Evolutionary conservation across 2,888 invertebrate species (phyloP).

Genomic region (Odontomyia ornata): DNA sequence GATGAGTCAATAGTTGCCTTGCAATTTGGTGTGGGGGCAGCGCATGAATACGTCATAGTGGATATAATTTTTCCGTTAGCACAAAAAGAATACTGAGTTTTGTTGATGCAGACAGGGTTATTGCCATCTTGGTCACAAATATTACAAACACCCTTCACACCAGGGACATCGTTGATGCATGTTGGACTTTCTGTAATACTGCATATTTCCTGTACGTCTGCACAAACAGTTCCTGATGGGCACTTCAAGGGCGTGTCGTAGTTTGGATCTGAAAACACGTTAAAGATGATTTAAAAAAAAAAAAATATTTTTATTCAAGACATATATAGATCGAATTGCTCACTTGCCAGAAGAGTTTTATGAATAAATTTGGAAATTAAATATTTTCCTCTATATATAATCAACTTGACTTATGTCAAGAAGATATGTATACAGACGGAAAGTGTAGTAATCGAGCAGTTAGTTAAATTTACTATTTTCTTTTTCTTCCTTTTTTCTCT

Average conservation of each 20-base stretch:
- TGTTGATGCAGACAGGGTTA: neutral
- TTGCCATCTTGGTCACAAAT: neutral
- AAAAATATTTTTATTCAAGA: no score
- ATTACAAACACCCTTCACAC: neutral
- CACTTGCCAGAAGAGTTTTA: no score
- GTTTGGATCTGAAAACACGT: neutral
- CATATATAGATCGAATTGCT: no score
- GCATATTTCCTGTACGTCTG: neutral
- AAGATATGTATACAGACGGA: no score
- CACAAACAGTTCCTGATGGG: neutral
- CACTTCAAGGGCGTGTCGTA: neutral
- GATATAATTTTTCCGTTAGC: neutral
- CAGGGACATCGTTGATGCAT: neutral
- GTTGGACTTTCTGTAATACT: neutral
- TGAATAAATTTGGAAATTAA: no score
- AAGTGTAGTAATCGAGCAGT: no score
- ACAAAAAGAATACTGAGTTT: neutral
- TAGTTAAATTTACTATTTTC: no score
- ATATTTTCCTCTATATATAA: no score
- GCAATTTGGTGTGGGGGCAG: neutral
- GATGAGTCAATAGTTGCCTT: neutral
- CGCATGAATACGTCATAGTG: neutral
- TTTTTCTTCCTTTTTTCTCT: no score
- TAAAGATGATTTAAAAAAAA: no score
- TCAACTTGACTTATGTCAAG: no score